Evolutionary conservation across 1,140 invertebrate genomes (phyloP).

Genomic region (Magallana gigas): DNA sequence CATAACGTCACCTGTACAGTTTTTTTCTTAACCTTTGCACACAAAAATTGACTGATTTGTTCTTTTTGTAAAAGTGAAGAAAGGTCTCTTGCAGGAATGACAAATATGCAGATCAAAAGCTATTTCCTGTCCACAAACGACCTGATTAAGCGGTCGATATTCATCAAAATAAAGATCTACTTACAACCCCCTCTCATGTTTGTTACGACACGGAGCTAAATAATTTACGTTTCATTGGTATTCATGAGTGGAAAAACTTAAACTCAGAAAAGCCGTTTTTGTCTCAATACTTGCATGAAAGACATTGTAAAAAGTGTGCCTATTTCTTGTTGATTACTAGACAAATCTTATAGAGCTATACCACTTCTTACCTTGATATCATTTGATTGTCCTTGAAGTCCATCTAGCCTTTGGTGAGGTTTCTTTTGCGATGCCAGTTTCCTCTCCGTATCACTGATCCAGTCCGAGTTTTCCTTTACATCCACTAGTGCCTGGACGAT

Average conservation of each 20-base stretch:
- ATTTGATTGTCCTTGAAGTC: conserved; percentile 92
- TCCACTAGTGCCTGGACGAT: conserved; percentile 71
- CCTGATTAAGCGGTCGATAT: conserved; percentile 2
- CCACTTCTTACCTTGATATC: conserved; percentile 64
- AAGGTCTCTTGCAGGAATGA: background rate
- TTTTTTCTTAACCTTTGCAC: background rate
- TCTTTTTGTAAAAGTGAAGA: background rate
- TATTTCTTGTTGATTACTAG: too few species aligned
- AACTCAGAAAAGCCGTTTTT: too few species aligned
- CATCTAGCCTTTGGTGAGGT: conserved; percentile 91
- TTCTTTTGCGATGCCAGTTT: conserved; percentile 90
- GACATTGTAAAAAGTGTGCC: background rate
- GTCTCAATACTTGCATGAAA: background rate
- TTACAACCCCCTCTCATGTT: background rate
- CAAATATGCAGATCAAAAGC: background rate
- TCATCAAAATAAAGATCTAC: conserved; percentile 11
- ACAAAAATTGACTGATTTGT: background rate
- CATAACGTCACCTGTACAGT: background rate
- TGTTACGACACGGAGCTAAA: background rate
- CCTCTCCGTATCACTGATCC: conserved; percentile 92
- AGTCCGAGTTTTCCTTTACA: conserved; percentile 84
- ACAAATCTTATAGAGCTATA: background rate
- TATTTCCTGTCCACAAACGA: background rate
- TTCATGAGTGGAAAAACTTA: too few species aligned
- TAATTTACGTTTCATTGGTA: too few species aligned